phyloP scores from a whole-genome alignment of 92 coral and sea anemone genomes.

The Ricordea florida region DNA sequence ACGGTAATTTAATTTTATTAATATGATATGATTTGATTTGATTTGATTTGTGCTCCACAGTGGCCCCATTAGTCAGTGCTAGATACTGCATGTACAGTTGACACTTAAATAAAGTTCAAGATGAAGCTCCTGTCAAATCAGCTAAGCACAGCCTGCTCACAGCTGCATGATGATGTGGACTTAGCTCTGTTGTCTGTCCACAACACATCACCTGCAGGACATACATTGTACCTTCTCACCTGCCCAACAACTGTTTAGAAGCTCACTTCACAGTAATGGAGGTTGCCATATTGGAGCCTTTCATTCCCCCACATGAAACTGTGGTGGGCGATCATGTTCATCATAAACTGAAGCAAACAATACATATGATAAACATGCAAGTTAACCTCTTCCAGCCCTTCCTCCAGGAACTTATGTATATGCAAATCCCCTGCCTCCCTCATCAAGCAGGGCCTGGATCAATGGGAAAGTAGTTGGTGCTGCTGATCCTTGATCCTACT shows the following conservation, averaged over 20 bases:
- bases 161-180: conserved; percentile 49
- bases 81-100: too few relatives aligned
- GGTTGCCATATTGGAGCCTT: conserved; percentile 10
- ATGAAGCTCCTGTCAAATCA: conserved; percentile 63
- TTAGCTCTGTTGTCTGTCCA: conserved; percentile 51
- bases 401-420: conserved; percentile 29
- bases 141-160: conserved; percentile 62
- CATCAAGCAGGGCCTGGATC: conserved; percentile 51
- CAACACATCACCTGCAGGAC: conserved; percentile 58
- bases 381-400: conserved; percentile 36
- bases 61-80: too few relatives aligned
- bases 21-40: too few relatives aligned
- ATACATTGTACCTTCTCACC: conserved; percentile 43
- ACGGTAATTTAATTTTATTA: too few relatives aligned
- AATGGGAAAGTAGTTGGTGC: conserved; percentile 29
- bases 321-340: conserved; percentile 28
- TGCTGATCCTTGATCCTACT: conserved; percentile 48
- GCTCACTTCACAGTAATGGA: conserved; percentile 15
- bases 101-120: too few relatives aligned
- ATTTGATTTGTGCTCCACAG: too few relatives aligned
- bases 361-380: conserved; percentile 51
- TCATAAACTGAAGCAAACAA: conserved; percentile 39
- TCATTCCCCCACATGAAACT: conserved; percentile 29
- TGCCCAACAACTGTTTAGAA: conserved; percentile 28
- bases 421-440: conserved; percentile 58